Percentiles rank a stretch among this genome's conserved stretches.
Evolutionary conservation across 1,140 invertebrate species (phyloP).

Genomic region (Antheraea mylitta): DNA sequence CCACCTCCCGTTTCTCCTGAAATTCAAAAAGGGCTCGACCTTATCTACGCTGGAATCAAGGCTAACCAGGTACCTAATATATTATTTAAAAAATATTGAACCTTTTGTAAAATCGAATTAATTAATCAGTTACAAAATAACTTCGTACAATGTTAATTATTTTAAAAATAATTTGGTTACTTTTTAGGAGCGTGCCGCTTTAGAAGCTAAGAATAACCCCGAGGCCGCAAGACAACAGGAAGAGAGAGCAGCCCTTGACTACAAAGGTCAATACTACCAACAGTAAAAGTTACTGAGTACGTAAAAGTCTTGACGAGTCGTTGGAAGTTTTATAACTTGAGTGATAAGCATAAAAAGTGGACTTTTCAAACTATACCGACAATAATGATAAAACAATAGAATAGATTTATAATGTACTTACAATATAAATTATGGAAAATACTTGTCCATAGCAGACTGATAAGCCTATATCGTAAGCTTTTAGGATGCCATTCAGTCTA

Average conservation of each 20-base stretch:
- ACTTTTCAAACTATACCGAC: not conserved
- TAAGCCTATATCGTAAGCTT: constrained; percentile 2
- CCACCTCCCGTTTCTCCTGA: constrained; percentile 90
- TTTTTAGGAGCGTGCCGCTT: constrained; percentile 72
- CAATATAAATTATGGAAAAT: constrained; percentile 2
- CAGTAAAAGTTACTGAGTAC: constrained; percentile 36
- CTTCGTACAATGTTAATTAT: not conserved
- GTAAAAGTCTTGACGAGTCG: not conserved
- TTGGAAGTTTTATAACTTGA: not conserved
- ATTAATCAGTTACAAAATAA: too few species aligned
- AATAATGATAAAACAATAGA: constrained; percentile 1
- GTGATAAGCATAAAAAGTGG: constrained; percentile 5
- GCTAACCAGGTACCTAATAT: constrained; percentile 81
- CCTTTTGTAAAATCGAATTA: too few species aligned
- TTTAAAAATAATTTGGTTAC: not conserved
- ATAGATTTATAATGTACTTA: not conserved
- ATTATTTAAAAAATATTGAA: too few species aligned
- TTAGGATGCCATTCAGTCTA: not conserved
- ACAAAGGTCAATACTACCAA: constrained; percentile 79
- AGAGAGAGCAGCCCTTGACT: constrained; percentile 77
- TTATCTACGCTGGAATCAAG: constrained; percentile 89
- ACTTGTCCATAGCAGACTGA: constrained; percentile 11
- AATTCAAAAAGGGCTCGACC: constrained; percentile 90
- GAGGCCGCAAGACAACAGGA: constrained; percentile 75
- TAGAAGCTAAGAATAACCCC: constrained; percentile 78